phyloP scores from a whole-genome alignment of 2,113 vertebrate genomes.

The Prionailurus viverrinus region DNA sequence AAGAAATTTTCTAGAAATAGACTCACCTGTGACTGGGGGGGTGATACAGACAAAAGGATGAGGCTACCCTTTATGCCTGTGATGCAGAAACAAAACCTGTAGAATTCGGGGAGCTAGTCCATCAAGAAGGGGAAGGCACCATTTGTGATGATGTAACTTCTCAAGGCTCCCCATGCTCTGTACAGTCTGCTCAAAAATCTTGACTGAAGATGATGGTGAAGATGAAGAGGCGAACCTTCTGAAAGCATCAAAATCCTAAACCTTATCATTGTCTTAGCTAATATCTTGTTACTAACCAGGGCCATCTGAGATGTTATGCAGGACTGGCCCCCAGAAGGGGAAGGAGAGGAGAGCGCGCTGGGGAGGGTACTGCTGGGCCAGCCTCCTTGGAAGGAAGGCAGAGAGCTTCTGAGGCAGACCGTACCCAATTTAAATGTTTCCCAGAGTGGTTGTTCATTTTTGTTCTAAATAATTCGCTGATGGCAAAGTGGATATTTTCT shows the following conservation, averaged over 20 bases:
- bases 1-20: not conserved
- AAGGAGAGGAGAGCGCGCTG: not conserved
- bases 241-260: not conserved
- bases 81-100: not conserved
- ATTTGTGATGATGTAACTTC: not conserved
- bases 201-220: not conserved
- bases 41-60: not conserved
- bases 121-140: not conserved
- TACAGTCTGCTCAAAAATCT: not conserved
- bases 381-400: not conserved
- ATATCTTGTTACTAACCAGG: not conserved
- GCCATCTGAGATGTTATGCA: not conserved
- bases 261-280: not conserved
- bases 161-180: not conserved
- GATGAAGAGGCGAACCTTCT: not conserved
- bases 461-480: conserved; percentile 2
- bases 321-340: not conserved
- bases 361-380: no score
- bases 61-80: not conserved
- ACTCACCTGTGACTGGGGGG: not conserved
- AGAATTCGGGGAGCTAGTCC: not conserved
- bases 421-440: not conserved
- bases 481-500: not conserved
- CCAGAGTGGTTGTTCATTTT: not conserved
- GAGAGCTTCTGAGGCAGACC: not conserved